phyloP scores from a whole-genome alignment of 2,888 invertebrate species.

The Elegia similella region DNA sequence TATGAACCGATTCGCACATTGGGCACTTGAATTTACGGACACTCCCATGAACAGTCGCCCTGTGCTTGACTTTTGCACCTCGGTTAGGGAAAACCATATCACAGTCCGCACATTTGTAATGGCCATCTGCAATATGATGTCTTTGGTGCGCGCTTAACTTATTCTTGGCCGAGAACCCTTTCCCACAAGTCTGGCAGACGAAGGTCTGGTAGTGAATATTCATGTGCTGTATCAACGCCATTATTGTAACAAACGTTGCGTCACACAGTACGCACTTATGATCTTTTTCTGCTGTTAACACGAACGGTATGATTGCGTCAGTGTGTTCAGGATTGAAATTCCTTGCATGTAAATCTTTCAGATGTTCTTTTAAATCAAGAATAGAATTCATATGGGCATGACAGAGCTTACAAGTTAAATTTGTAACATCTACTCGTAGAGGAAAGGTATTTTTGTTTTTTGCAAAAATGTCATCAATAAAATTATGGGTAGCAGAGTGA shows the following conservation, averaged over 20 bases:
- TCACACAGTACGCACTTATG: slow-evolving; percentile 52
- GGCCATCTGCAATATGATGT: slow-evolving; percentile 37
- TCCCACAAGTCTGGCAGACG: slow-evolving; percentile 70
- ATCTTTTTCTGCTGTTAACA: slow-evolving; percentile 46
- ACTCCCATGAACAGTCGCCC: slow-evolving; percentile 41
- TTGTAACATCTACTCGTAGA: slow-evolving; percentile 54
- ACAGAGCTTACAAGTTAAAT: slow-evolving; percentile 50
- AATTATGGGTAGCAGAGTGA: slow-evolving; percentile 43
- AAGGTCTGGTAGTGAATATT: slow-evolving; percentile 67
- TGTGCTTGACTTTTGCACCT: slow-evolving; percentile 44
- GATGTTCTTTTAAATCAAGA: slow-evolving; percentile 47
- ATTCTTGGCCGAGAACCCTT: slow-evolving; percentile 63
- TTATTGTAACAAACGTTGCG: slow-evolving; percentile 41
- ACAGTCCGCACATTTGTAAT: slow-evolving; percentile 35
- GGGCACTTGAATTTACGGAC: slow-evolving; percentile 57
- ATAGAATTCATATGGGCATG: slow-evolving; percentile 23
- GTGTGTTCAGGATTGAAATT: slow-evolving; percentile 35
- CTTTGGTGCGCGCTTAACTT: slow-evolving; percentile 62
- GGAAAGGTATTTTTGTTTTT: slow-evolving; percentile 44
- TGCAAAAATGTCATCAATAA: slow-evolving; percentile 46
- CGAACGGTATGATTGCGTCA: slow-evolving; percentile 57
- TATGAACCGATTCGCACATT: slow-evolving; percentile 47
- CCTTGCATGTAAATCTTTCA: slow-evolving; percentile 40
- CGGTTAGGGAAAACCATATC: slow-evolving; percentile 53
- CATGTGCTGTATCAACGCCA: slow-evolving; percentile 57